Conservation (phyloP, 1,140 invertebrate genomes). For the Drosophila sp. region DNA sequence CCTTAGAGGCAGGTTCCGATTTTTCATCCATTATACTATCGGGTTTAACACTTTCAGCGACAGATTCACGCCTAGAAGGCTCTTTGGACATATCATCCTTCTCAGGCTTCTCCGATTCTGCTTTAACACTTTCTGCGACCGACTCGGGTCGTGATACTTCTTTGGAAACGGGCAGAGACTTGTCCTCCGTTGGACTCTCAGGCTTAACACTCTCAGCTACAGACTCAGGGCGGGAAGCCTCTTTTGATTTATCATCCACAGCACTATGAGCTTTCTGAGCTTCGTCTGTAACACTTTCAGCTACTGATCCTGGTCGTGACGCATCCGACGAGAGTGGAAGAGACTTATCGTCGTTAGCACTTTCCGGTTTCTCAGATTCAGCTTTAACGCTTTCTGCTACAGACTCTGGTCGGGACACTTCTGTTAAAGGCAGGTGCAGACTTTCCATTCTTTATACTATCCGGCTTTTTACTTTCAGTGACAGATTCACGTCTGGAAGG, state of each 20-base stretch:
- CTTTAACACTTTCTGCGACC: slow-evolving; percentile 39
- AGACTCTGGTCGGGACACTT: slow-evolving; percentile 16
- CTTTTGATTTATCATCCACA: no score
- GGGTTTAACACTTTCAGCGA: slow-evolving; percentile 19
- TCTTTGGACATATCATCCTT: slow-evolving; percentile 32
- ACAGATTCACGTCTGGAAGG: no score
- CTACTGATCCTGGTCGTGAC: slow-evolving; percentile 46
- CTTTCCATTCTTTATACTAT: no score
- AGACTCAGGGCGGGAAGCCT: slow-evolving; percentile 13
- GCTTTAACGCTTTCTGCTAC: slow-evolving; percentile 32
- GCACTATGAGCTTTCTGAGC: no score
- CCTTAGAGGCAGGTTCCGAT: slow-evolving; percentile 21
- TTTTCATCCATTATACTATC: slow-evolving; percentile 40
- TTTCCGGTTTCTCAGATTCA: slow-evolving; percentile 3
- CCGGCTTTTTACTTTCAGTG: no score
- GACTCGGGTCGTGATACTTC: slow-evolving; percentile 43
- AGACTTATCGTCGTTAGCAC: slow-evolving; percentile 7
- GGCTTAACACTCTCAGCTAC: slow-evolving; percentile 21
- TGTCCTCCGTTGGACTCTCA: slow-evolving; percentile 31
- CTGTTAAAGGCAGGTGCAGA: no score
- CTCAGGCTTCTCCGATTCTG: slow-evolving; percentile 27
- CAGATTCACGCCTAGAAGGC: slow-evolving; percentile 29
- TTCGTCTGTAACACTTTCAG: slow-evolving; percentile 13
- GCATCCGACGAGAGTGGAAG: slow-evolving; percentile 16
- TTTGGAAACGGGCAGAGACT: slow-evolving; percentile 28